Base-by-base conservation (phyloP, 2,113 vertebrate species). In the Vidua chalybeata region DNA sequence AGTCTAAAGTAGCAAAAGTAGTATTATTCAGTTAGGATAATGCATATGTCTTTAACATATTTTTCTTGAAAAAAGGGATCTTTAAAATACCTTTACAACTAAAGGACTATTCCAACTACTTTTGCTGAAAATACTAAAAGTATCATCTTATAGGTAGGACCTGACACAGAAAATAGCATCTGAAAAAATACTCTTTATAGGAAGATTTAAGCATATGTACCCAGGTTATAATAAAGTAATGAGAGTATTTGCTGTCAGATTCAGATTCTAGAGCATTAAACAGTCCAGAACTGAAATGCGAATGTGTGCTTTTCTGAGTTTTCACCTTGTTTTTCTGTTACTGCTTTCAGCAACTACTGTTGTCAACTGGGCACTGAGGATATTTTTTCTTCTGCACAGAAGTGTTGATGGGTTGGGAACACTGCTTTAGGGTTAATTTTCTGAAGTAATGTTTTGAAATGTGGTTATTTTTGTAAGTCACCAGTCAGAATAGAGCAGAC, bases 381-480 rank as follows among this genome's bases (percentile, higher is more conserved):
- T 88, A 68, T 78, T 71, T 83, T 94, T 73, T 21, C 39, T 74
- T 28, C 45, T n/a, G 15, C 28, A 10, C 17, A 26, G 64, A 84
- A 89, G 56, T 78, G 92, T 79, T 90, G 92, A 90, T 84, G 73
- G 87, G 43, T 71, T 88, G 72, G 59, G 90, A 94, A 77, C 30
- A 62, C 45, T 0, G 30, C 93, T 91, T 77, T 54, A 90, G 90
- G 92, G 68, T 95, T 92, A 71, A 96, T 86, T 89, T 95, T 94
- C 76, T 81, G 61, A 90, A 90, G 88, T 45, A n/a, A 12, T 80
- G 45, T 93, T 92, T 90, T 90, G 85, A 94, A 92, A 27, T 87
- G 76, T 51, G 75, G 82, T 78, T 93, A 72, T 93, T 96, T 96
- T 96, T 94, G 30, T 90, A 88, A 95, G 75, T 59, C 68, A 43